phyloP scores from a whole-genome alignment of 2,113 vertebrate species.

The Neotoma lepida region DNA sequence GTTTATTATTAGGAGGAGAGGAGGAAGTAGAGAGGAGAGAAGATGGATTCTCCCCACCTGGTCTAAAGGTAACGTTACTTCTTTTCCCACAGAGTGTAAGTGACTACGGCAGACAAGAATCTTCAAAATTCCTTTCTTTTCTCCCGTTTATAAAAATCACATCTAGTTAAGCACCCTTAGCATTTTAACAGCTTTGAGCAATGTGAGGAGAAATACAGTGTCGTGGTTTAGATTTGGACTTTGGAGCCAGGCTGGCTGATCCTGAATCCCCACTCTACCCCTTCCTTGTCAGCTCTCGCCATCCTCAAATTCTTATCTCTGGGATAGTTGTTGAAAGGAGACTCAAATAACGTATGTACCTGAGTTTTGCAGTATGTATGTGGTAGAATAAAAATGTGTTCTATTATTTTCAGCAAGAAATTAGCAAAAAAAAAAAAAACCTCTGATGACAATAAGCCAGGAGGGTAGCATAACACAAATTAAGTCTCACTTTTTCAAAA shows the following conservation, averaged over 20 bases:
- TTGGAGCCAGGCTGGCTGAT: not conserved
- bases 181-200: not conserved
- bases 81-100: not conserved
- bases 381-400: not conserved
- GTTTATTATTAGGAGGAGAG: no score
- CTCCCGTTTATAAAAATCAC: not conserved
- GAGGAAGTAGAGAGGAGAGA: rapidly evolving
- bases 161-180: not conserved
- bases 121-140: not conserved
- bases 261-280: not conserved
- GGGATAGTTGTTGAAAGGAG: not conserved
- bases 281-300: not conserved
- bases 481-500: not conserved
- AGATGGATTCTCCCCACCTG: not conserved
- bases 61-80: not conserved
- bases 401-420: not conserved
- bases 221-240: not conserved
- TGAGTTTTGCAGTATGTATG: not conserved
- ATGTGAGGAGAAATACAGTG: not conserved
- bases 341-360: not conserved
- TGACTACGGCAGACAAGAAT: not conserved
- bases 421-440: not conserved
- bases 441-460: not conserved
- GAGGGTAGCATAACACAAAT: not conserved
- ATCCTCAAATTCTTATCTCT: not conserved